These are phyloP conservation scores for Lethrus apterus DNA, from an alignment of 1,140 invertebrate genomes.

Conservation along the genomic window DNA sequence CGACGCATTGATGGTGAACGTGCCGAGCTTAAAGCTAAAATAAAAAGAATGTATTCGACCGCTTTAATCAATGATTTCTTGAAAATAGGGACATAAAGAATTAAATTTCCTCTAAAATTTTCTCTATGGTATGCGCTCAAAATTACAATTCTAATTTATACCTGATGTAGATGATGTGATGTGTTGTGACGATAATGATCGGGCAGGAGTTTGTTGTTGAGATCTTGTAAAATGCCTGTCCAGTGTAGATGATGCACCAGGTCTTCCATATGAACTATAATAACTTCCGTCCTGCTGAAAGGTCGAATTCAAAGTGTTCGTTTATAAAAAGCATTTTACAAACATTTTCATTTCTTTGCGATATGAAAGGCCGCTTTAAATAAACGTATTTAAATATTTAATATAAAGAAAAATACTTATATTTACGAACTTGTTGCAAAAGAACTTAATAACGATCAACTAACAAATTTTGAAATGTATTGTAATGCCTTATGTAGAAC, in stretches of 20 bases:
- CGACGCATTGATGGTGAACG: slow-evolving; percentile 65
- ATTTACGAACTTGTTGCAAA: no score
- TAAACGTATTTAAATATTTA: no score
- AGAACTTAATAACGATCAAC: no score
- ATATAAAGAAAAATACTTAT: no score
- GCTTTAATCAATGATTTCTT: no score
- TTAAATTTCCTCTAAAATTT: not conserved
- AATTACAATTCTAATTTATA: slow-evolving; percentile 22
- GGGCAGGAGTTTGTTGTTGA: slow-evolving; percentile 46
- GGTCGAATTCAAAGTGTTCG: no score
- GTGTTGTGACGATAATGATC: slow-evolving; percentile 61
- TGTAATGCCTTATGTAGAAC: no score
- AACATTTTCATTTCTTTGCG: no score
- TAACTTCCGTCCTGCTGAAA: slow-evolving; percentile 55
- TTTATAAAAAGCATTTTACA: no score
- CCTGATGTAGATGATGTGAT: slow-evolving; percentile 45
- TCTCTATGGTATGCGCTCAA: no score
- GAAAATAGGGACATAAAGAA: not conserved
- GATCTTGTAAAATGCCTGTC: slow-evolving; percentile 46
- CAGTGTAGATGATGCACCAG: slow-evolving; percentile 47
- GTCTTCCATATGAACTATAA: slow-evolving; percentile 48
- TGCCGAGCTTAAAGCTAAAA: slow-evolving; percentile 42
- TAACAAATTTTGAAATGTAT: no score
- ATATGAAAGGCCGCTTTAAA: no score
- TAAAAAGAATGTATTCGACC: not conserved